Percentiles rank a stretch among this genome's conserved stretches.
phyloP scores from a whole-genome alignment of 2,113 vertebrate species.

The Spheniscus mendiculus region DNA sequence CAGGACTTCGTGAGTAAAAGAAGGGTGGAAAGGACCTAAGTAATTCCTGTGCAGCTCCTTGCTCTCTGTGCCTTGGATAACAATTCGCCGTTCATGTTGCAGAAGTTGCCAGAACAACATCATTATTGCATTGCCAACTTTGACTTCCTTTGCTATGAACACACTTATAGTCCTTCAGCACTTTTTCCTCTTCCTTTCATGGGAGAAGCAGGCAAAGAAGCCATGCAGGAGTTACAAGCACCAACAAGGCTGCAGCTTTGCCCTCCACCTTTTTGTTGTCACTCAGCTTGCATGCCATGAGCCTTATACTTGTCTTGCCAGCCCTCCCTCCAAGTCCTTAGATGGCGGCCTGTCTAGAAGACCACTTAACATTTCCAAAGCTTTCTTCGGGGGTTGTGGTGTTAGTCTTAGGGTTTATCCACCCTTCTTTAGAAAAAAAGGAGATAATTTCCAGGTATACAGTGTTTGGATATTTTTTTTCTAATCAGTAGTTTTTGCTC shows the following conservation, averaged over 20 bases:
- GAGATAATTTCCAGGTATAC: neutral
- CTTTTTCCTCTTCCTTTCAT: neutral
- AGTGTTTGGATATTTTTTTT: neutral
- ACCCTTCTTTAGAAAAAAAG: neutral
- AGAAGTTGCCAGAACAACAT: neutral
- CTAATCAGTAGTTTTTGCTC: neutral
- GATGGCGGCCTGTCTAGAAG: neutral
- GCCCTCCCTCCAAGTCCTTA: neutral
- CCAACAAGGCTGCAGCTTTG: neutral
- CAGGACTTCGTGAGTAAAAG: neutral
- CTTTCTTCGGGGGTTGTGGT: neutral
- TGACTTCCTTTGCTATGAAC: neutral
- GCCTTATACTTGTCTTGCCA: neutral
- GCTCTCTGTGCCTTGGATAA: neutral
- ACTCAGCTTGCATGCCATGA: neutral
- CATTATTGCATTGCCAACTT: neutral
- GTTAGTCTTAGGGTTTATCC: neutral
- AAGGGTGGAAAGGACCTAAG: neutral
- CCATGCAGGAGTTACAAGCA: neutral
- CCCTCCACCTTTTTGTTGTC: neutral
- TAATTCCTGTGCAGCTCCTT: neutral
- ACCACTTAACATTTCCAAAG: neutral
- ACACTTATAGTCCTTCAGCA: neutral
- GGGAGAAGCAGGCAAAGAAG: neutral
- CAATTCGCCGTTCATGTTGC: neutral